Conservation (phyloP, 1,140 invertebrate genomes). For the Drosophila rhopaloa region DNA sequence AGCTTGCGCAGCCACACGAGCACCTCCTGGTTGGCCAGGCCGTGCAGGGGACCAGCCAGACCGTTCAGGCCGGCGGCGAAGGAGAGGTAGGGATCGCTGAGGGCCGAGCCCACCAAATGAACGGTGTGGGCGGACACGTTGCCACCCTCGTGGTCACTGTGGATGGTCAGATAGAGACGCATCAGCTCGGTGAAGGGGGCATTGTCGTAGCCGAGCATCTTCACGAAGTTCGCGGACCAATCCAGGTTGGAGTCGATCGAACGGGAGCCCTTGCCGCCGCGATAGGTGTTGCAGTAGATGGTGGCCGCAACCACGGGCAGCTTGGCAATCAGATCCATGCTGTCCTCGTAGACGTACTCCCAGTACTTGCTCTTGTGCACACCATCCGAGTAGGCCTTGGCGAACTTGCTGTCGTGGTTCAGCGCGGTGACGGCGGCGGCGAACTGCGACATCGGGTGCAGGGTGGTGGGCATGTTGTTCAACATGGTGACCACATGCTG, state of each 20-base stretch:
- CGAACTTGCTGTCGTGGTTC: constrained; percentile 97
- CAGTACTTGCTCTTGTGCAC: constrained; percentile 84
- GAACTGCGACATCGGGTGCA: constrained; percentile 99
- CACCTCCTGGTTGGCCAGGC: constrained; percentile 97
- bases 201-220: constrained; percentile 96
- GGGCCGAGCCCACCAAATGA: constrained; percentile 97
- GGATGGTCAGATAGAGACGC: constrained; percentile 97
- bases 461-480: constrained; percentile 96
- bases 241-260: constrained; percentile 95
- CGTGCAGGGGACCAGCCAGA: constrained; percentile 97
- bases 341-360: constrained; percentile 96
- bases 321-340: constrained; percentile 98
- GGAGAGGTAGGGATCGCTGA: constrained; percentile 97
- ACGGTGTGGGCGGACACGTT: constrained; percentile 98
- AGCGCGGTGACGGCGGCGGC: constrained; percentile 95
- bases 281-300: constrained; percentile 96
- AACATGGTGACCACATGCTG: constrained; percentile 97
- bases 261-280: constrained; percentile 93
- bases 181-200: constrained; percentile 95
- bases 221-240: constrained; percentile 97
- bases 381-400: constrained; percentile 92
- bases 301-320: constrained; percentile 97
- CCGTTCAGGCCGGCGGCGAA: constrained; percentile 98
- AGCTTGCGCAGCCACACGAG: constrained; percentile 94
- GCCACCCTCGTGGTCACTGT: constrained; percentile 97